Percentiles rank a stretch among this genome's conserved stretches.
Evolutionary conservation across 2,113 vertebrate genomes (phyloP).

Genomic region (Pelusios castaneus): DNA sequence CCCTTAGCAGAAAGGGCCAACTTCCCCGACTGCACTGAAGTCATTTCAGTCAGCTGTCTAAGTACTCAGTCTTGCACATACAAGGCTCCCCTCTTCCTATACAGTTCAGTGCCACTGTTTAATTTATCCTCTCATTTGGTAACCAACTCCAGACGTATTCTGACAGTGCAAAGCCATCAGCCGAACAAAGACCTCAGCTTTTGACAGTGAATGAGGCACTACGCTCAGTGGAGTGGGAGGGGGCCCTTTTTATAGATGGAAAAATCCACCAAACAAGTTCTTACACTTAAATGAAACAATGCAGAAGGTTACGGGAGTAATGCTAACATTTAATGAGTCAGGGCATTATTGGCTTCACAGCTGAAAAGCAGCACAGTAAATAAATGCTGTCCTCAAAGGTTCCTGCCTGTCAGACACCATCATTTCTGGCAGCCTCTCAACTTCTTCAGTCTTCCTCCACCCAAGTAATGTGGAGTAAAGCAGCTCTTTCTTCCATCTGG

Average conservation of each 20-base stretch:
- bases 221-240: neutral
- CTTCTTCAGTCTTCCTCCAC: neutral
- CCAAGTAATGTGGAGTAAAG: neutral
- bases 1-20: neutral
- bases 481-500: neutral
- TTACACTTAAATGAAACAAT: conserved; percentile 71
- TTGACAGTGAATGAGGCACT: conserved; percentile 1
- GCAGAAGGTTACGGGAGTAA: conserved; percentile 46
- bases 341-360: conserved; percentile 52
- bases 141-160: conserved; percentile 54
- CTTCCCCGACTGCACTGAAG: neutral
- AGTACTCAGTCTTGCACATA: conserved; percentile 42
- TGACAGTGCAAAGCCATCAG: conserved; percentile 15
- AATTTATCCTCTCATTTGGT: conserved; percentile 69
- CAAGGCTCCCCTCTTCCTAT: conserved; percentile 52
- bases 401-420: neutral
- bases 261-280: conserved; percentile 66
- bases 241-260: conserved; percentile 21
- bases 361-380: conserved; percentile 28
- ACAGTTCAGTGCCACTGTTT: conserved; percentile 33
- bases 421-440: conserved; percentile 48
- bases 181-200: conserved; percentile 37
- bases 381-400: conserved; percentile 6
- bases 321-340: conserved; percentile 64
- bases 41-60: conserved; percentile 15